phyloP scores from a whole-genome alignment of 2,113 vertebrate species.

The Acrocephalus kingi region DNA sequence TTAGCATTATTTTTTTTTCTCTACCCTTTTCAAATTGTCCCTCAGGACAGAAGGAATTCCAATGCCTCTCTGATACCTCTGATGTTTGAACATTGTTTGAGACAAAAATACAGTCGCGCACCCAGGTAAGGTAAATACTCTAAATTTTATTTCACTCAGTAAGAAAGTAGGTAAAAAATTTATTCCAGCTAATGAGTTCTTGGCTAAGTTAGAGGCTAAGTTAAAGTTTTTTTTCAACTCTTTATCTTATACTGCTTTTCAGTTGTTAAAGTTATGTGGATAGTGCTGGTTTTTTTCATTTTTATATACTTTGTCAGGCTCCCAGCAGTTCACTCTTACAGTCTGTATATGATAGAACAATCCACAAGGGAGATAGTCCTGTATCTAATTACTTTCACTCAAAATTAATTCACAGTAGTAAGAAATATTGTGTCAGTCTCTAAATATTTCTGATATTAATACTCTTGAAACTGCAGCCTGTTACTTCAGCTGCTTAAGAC shows the following conservation, averaged over 20 bases:
- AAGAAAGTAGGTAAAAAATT: neutral
- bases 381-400: neutral
- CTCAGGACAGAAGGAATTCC: neutral
- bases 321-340: neutral
- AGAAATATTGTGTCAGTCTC: neutral
- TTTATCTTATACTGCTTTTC: constrained; percentile 18
- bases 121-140: neutral
- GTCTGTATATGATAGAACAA: neutral
- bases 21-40: neutral
- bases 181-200: constrained; percentile 58
- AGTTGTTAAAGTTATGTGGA: neutral
- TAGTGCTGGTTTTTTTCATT: neutral
- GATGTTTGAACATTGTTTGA: neutral
- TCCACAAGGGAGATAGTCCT: neutral
- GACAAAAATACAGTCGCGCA: constrained; percentile 28
- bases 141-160: constrained; percentile 31
- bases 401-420: neutral
- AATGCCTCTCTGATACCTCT: neutral
- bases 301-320: neutral
- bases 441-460: constrained; percentile 16
- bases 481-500: neutral
- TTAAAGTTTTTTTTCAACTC: neutral
- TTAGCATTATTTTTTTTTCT: neutral
- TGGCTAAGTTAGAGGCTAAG: constrained; percentile 14
- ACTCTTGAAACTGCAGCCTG: neutral